phyloP scores from a whole-genome alignment of 2,113 vertebrate species.

The Pandion haliaetus region DNA sequence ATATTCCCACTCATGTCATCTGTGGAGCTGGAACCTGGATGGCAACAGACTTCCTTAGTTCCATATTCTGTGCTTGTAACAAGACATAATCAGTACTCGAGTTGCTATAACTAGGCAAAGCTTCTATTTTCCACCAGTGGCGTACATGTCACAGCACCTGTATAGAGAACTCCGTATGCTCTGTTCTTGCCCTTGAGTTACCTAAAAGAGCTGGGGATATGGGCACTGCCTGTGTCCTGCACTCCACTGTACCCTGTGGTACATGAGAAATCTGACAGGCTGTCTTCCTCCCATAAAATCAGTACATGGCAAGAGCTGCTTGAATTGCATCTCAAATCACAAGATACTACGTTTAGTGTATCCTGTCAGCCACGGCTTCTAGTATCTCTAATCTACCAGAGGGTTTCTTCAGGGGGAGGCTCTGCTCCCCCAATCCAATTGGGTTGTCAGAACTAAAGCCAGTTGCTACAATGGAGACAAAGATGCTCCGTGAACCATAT shows the following conservation, averaged over 20 bases:
- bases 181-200: background rate
- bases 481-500: background rate
- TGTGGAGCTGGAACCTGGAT: background rate
- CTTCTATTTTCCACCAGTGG: background rate
- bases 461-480: background rate
- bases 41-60: background rate
- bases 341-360: background rate
- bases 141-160: background rate
- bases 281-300: background rate
- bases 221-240: background rate
- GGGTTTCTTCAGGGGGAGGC: background rate
- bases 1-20: background rate
- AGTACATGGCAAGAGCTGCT: background rate
- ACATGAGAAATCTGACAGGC: background rate
- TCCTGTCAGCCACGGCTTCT: background rate
- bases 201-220: background rate
- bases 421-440: background rate
- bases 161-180: background rate
- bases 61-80: background rate
- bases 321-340: background rate
- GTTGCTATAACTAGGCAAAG: background rate
- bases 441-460: background rate
- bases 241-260: background rate
- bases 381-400: background rate
- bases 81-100: background rate